Base-by-base conservation (phyloP, 2,888 invertebrate genomes). In the Cerceris rybyensis region DNA sequence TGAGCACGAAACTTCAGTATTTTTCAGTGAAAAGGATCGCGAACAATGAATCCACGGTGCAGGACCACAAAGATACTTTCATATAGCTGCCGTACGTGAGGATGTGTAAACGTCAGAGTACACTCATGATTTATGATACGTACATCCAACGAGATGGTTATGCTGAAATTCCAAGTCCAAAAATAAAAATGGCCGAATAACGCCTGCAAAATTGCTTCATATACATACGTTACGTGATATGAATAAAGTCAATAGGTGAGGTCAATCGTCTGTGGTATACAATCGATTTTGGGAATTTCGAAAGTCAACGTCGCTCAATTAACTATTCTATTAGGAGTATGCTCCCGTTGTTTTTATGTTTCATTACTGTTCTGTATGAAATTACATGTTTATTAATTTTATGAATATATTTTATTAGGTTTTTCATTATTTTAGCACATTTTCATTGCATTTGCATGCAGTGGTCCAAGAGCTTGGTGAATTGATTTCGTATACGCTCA, bases 201-300 rank as follows among this genome's bases (percentile, higher is more conserved):
- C 69, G 78, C 57, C 78, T 74, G 77, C 84, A 84, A 87, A 86
- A 88, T 88, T 87, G 83, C 81, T 74, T 80, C 68, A 70, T 80
- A 86, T 83, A 79, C 80, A 75, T 83, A 82, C 80, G 57, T 67
- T 72, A 84, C 85, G 87, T 86, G 86, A 80, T 64, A 50, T 57
- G 86, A 87, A 87, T 87, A 76, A 80, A 78, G 59, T 13, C 8
- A 28, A 28, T 28, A 28, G 28, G 28, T 4, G 28, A 28, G 28
- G 28, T 28, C 28, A 28, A 28, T 28, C 28, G 28, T 28, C 28
- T 28, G 28, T 28, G 28, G 28, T 28, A 28, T 28, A 28, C 28
- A 28, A 28, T 28, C 28, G 28, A 28, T 28, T 28, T 28, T 28
- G 28, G 28, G 28, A 28, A 28, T 28, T 28, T 28, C 4, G 4